These are phyloP conservation scores for Cherax destructor DNA, from an alignment of 1,140 invertebrate species.

Conservation along the genomic window DNA sequence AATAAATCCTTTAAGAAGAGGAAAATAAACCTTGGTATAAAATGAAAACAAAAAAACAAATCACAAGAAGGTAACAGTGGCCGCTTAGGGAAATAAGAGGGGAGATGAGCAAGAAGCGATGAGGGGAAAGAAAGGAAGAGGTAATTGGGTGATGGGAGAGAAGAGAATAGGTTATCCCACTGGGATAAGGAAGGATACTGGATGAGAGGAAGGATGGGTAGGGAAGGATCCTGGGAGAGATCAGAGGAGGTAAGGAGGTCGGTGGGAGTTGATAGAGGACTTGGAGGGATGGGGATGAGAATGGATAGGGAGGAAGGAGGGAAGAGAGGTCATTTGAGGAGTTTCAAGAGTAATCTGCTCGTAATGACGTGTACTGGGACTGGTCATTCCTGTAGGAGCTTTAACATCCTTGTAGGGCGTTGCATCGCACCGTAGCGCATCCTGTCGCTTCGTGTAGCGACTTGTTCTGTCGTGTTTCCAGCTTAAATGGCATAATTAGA, in stretches of 20 bases:
- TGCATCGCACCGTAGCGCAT: too few species aligned
- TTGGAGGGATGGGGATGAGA: background rate
- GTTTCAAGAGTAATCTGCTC: too few species aligned
- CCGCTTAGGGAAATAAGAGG: background rate
- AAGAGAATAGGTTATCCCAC: background rate
- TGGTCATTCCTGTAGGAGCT: too few species aligned
- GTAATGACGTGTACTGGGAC: too few species aligned
- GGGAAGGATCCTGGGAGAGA: background rate
- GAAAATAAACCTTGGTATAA: too few species aligned
- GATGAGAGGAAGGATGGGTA: background rate
- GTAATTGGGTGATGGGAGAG: background rate
- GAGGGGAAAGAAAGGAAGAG: slow-evolving; percentile 2
- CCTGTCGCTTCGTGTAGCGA: too few species aligned
- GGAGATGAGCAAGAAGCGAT: background rate
- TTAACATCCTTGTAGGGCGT: too few species aligned
- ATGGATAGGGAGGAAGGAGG: background rate
- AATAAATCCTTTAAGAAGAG: too few species aligned
- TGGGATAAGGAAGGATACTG: background rate
- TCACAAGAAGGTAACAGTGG: too few species aligned
- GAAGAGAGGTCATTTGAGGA: background rate
- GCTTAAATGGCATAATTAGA: too few species aligned
- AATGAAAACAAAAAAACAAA: too few species aligned
- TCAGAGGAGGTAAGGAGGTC: background rate
- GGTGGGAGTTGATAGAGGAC: background rate
- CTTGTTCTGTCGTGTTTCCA: too few species aligned